Conservation (phyloP, 2,113 vertebrate species). For the Rhea americana region DNA sequence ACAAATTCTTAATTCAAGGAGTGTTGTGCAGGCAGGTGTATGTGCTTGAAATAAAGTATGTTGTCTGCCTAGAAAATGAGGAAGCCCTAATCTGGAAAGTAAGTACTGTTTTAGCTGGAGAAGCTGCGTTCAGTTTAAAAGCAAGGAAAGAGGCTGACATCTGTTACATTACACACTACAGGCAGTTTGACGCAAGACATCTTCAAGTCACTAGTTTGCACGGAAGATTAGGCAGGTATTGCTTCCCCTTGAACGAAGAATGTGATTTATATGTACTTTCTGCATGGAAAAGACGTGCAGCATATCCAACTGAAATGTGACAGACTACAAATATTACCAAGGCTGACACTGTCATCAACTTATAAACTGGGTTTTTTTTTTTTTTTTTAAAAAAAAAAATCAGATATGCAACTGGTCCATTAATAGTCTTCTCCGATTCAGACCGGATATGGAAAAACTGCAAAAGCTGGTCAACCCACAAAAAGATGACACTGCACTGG, state of each 20-base stretch:
- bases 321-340: not conserved
- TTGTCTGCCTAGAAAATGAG: not conserved
- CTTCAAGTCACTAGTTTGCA: not conserved
- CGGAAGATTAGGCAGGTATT: not conserved
- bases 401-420: too few relatives aligned
- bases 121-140: not conserved
- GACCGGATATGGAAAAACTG: not conserved
- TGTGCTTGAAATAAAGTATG: not conserved
- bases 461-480: not conserved
- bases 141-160: not conserved
- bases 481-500: not conserved
- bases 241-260: not conserved
- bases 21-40: not conserved
- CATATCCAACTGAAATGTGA: not conserved
- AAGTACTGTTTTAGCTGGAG: not conserved
- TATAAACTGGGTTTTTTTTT: not conserved
- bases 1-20: not conserved
- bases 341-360: not conserved
- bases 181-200: not conserved
- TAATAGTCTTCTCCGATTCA: not conserved
- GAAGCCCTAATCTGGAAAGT: not conserved
- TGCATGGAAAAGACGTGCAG: not conserved
- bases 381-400: not conserved
- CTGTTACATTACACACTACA: not conserved
- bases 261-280: fast-evolving